phyloP scores from a whole-genome alignment of 92 coral and sea anemone genomes.

The Hydrozoanthus gracilis region DNA sequence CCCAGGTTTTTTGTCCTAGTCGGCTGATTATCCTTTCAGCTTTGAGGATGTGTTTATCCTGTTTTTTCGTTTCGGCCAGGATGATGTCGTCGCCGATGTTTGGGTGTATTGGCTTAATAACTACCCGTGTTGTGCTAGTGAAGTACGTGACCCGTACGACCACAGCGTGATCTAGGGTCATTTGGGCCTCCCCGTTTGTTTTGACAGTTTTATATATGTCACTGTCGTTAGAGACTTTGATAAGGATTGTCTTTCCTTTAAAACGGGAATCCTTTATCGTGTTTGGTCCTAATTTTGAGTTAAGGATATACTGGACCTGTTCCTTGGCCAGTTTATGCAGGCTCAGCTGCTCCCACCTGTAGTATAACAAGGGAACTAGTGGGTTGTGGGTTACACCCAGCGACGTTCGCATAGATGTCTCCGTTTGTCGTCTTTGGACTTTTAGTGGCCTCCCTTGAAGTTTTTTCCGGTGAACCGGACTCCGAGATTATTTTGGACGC shows the following conservation, averaged over 20 bases:
- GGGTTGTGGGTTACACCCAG: background rate
- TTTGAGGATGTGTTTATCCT: background rate
- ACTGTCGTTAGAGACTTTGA: background rate
- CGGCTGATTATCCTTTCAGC: slow-evolving; percentile 1
- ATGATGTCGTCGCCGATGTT: background rate
- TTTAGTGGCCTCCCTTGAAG: slow-evolving; percentile 8
- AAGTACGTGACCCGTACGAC: no score
- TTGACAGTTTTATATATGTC: background rate
- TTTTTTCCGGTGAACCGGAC: no score
- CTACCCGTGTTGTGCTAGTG: slow-evolving; percentile 9
- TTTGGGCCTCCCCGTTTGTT: slow-evolving; percentile 4
- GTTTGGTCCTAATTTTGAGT: slow-evolving; percentile 1
- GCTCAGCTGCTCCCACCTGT: slow-evolving; percentile 15
- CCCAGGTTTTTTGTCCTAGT: background rate
- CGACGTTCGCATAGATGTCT: background rate
- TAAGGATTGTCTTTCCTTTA: background rate
- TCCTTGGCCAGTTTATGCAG: slow-evolving; percentile 10
- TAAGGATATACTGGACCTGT: slow-evolving; percentile 5
- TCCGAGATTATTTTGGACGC: background rate
- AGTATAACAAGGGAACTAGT: background rate
- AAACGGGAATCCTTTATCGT: background rate
- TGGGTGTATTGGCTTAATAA: background rate
- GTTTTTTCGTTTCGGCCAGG: slow-evolving; percentile 7
- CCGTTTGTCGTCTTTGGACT: slow-evolving; percentile 5
- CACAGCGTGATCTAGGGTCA: slow-evolving; percentile 13